Base-by-base conservation (phyloP, 1,140 invertebrate genomes). In the Caenorhabditis briggsae region DNA sequence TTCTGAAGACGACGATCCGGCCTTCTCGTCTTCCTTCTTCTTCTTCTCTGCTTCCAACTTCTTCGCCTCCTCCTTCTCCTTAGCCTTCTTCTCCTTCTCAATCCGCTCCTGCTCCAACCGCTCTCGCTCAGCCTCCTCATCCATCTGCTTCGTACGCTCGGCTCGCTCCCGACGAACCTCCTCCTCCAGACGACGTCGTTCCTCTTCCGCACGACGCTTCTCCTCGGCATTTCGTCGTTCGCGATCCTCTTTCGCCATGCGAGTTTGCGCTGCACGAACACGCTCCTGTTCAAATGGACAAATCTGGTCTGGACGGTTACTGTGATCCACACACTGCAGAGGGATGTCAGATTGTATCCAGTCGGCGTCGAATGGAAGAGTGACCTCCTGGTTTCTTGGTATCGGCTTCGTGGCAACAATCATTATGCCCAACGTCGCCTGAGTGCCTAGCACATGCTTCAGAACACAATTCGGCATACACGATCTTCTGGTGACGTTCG, bases 401-500 rank as follows among this genome's bases (percentile, higher is more conserved):
- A 78, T 78, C 11, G 48, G 46, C n/a, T 78, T 78, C 2, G 70
- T 78, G 9, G 70, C 70, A 7, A 78, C 70, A n/a, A 78, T 23
- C 70, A 78, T 78, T 18, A 78, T 78, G 0, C 70, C 70, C 2
- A 78, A 46, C 2, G 70, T 78, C 2, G 70, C 70, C 11, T 78
- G 25, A 11, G 70, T 53, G n/a, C 70, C 70, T 2, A 78, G n/a
- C 6, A 78, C 70, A n/a, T 78, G 70, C 46, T 78, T 78, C 43
- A 78, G 46, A 5, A 78, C 70, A 53, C 70, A 78, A 25, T 78
- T 78, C 20, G 70, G 70, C 7, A 78, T 20, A 50, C 70, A 78
- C 12, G 70, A 78, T 53, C 70, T 50, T 41, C 70, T 48, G 0
- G 46, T 50, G 33, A 78, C 50, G 6, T 23, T 48, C 18, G 70